phyloP scores from a whole-genome alignment of 2,888 invertebrate species.

The Harpalus rufipes region DNA sequence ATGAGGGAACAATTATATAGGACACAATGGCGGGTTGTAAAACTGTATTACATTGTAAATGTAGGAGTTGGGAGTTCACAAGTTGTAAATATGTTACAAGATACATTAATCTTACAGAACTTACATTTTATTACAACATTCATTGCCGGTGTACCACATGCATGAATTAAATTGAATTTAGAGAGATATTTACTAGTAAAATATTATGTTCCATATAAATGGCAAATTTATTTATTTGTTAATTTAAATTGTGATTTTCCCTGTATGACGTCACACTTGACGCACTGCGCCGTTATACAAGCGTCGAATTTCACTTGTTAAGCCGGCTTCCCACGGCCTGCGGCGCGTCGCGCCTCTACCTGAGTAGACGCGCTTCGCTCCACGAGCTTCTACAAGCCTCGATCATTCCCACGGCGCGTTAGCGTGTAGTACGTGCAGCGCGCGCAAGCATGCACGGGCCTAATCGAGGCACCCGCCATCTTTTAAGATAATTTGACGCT shows the following conservation, averaged over 20 bases:
- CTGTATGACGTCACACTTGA: constrained; percentile 20
- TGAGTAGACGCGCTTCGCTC: too few species aligned
- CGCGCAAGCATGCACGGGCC: too few species aligned
- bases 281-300: constrained; percentile 27
- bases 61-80: background rate
- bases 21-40: constrained; percentile 7
- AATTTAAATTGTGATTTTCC: background rate
- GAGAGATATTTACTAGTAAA: too few species aligned
- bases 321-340: too few species aligned
- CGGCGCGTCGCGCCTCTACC: too few species aligned
- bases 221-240: background rate
- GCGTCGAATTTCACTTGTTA: constrained; percentile 5
- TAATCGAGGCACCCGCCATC: too few species aligned
- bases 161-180: background rate
- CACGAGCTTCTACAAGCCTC: too few species aligned
- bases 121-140: constrained; percentile 1
- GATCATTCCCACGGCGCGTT: too few species aligned
- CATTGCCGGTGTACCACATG: background rate
- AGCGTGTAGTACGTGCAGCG: too few species aligned
- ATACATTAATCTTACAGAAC: background rate
- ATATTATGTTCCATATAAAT: background rate
- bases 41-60: constrained; percentile 18
- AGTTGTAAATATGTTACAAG: constrained; percentile 20
- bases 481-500: too few species aligned
- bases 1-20: constrained; percentile 19